Base-by-base conservation (phyloP, 1,140 invertebrate genomes). In the Pectinophora gossypiella region DNA sequence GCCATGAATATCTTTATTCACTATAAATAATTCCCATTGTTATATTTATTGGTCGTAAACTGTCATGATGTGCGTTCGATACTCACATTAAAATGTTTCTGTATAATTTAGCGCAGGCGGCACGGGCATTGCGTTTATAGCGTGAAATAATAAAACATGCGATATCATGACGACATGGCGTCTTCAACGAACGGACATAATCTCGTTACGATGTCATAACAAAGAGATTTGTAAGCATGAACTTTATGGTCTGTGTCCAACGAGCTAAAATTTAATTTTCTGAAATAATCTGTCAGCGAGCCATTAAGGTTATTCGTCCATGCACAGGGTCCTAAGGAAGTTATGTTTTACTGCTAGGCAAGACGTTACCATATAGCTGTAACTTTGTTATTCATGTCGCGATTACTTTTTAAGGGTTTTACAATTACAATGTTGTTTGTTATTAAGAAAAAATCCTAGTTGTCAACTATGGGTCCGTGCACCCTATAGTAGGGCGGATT, bases 231-330 rank as follows among this genome's bases (percentile, higher is more conserved):
- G 83, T 86, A 85, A 86, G 83, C 83, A 85, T 68, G 73, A 76
- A 81, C 69, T 86, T 86, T 86, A 86, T 85, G 81, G 71, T 74
- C 83, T 85, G 83, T 83, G 79, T 83, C 83, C 81, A 74, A 86
- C 79, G 83, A 83, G 83, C 83, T 82, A 73, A 87, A 87, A 87
- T 87, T 87, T 82, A 87, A 87, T 87, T 87, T 81, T 84, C 79
- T 72, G 84, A 81, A 87, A 87, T 87, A 84, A 87, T 87, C 75
- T 79, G 77, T 84, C 75, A 79, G 74, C 64, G 65, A 60, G 67
- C 72, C 72, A 82, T 84, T 83, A 87, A 87, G 85, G 83, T 81
- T 79, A 84, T 77, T 85, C 81, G 74, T 61, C 72, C 74, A 71
- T 76, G 61, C 64, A 65, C 63, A 47, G 57, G 51, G 54, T 60